Base-by-base conservation (phyloP, 2,113 vertebrate genomes). In the Benitochromis conjunctus region DNA sequence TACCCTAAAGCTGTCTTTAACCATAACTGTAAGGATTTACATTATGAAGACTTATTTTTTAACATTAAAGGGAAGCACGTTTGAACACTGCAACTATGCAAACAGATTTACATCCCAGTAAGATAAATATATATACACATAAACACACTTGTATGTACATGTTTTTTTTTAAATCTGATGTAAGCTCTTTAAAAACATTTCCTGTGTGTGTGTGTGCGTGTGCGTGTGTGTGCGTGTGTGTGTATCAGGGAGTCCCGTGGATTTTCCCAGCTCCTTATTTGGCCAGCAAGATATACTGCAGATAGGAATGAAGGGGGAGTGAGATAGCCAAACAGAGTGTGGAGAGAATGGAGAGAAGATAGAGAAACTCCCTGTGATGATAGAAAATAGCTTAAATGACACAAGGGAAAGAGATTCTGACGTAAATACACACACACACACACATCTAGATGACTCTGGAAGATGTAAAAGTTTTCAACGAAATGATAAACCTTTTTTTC, bases 181-280 rank as follows among this genome's bases (percentile, higher is more conserved):
- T 79, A 83, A 83, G 89, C 81, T 81, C 78, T 60, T 77, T 26
- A 11, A 36, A 85, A 82, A 91, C 13, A 11, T 86, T 91, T 91
- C 85, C 83, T 82, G 43, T 69, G 56, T 66, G 54, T 43, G 79
- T 79, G 81, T 76, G 55, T 53, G 55, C 81, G 69, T 69, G 43
- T 81, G 24, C 5, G 13, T 9, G 31, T 36, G n/a, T 53, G 77
- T 5, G 38, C 21, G 57, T 77, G 38, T 34, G 80, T 5, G 5
- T 38, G 1, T 16, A 18, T 78, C 26, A 57, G 87, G 91, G 90
- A 92, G 82, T 92, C 86, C 91, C 85, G 12, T 34, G 90, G 90
- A 91, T 91, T 91, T 86, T 91, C 92, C 81, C 81, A 82, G 62
- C 54, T 89, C 93, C 92, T 92, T 94, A 92, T 95, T 95, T 86